A percentile compares a stretch with the other conserved stretches of the same genome.
Conservation (phyloP, 2,888 invertebrate genomes). For the Stegophylla sp. region DNA sequence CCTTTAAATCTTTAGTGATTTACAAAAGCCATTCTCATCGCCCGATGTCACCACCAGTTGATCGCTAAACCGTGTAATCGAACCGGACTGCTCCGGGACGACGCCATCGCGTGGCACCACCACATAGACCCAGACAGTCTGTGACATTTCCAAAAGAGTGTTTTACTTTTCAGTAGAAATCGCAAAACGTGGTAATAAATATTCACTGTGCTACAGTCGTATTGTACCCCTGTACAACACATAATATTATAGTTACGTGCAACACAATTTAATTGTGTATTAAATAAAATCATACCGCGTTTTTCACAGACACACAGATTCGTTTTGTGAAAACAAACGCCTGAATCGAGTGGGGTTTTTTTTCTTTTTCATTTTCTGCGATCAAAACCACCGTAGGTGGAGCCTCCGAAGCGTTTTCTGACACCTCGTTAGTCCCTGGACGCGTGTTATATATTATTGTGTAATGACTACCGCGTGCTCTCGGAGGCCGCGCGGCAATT, state of each 20-base stretch:
- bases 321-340: too few relatives aligned
- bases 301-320: too few relatives aligned
- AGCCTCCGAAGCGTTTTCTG: neutral
- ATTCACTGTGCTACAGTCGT: too few relatives aligned
- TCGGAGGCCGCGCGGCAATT: slow-evolving; percentile 7
- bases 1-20: slow-evolving; percentile 13
- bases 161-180: too few relatives aligned
- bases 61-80: slow-evolving; percentile 49
- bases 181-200: too few relatives aligned
- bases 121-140: slow-evolving; percentile 25
- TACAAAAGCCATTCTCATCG: slow-evolving; percentile 17
- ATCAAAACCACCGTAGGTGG: neutral
- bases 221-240: too few relatives aligned
- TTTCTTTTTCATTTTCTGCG: too few relatives aligned
- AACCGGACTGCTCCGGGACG: slow-evolving; percentile 21
- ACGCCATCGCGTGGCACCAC: slow-evolving; percentile 53
- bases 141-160: too few relatives aligned
- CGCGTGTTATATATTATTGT: neutral
- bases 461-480: slow-evolving; percentile 7
- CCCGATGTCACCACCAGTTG: neutral
- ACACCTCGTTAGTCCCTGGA: slow-evolving; percentile 14
- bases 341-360: neutral
- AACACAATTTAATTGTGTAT: too few relatives aligned
- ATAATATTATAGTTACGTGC: too few relatives aligned
- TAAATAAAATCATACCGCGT: too few relatives aligned